phyloP scores from a whole-genome alignment of 1,140 invertebrate species.

The Bombus confusus region DNA sequence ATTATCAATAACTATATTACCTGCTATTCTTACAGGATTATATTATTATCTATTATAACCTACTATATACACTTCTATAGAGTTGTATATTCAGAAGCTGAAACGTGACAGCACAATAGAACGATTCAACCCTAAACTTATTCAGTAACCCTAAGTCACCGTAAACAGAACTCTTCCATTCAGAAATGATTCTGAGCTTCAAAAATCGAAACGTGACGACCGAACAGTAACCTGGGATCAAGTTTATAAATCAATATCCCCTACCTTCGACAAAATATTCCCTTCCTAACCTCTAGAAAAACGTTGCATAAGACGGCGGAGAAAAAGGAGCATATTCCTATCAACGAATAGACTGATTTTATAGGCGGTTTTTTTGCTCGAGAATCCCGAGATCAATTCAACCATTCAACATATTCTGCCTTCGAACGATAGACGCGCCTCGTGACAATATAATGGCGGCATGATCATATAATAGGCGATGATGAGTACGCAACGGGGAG shows the following conservation, averaged over 20 bases:
- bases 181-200: neutral
- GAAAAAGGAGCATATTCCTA: neutral
- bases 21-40: too few species aligned
- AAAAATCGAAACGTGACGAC: neutral
- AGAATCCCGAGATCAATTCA: neutral
- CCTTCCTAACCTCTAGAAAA: neutral
- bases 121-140: neutral
- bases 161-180: neutral
- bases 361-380: neutral
- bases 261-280: neutral
- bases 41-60: too few species aligned
- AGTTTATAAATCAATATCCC: neutral
- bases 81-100: too few species aligned
- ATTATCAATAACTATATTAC: too few species aligned
- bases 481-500: slow-evolving; percentile 36
- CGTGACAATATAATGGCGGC: slow-evolving; percentile 33
- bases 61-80: too few species aligned
- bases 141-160: neutral
- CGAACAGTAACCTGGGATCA: neutral
- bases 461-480: slow-evolving; percentile 45
- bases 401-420: neutral
- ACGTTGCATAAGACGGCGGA: neutral
- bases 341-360: neutral
- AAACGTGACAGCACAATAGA: neutral
- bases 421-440: slow-evolving; percentile 23